Evolutionary conservation across 2,888 invertebrate genomes (phyloP).

Genomic region (Ornithoptera priamus): DNA sequence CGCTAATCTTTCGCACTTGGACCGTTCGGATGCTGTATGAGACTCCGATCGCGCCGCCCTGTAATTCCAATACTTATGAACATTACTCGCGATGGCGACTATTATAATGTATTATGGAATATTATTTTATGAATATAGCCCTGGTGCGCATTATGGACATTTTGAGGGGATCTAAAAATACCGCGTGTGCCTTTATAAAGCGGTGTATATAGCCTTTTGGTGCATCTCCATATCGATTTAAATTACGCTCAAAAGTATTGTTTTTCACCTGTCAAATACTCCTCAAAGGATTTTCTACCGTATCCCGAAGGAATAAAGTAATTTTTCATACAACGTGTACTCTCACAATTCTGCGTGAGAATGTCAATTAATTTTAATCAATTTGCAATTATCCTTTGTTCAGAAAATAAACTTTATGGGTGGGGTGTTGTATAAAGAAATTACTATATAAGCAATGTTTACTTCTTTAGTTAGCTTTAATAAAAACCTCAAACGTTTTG

Average conservation of each 20-base stretch:
- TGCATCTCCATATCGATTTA: constrained; percentile 34
- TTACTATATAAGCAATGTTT: too few relatives aligned
- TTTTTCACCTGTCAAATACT: constrained; percentile 27
- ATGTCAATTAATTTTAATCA: neutral
- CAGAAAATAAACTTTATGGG: too few relatives aligned
- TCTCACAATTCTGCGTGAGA: neutral
- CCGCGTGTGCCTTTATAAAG: constrained; percentile 49
- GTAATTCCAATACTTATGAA: constrained; percentile 78
- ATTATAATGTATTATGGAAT: constrained; percentile 80
- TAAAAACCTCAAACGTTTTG: too few relatives aligned
- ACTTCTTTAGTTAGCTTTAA: too few relatives aligned
- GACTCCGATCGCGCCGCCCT: constrained; percentile 69
- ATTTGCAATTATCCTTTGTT: neutral
- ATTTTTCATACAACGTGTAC: neutral
- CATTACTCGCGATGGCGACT: constrained; percentile 76
- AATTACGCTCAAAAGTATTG: constrained; percentile 2
- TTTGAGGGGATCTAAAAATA: constrained; percentile 68
- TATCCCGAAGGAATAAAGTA: neutral
- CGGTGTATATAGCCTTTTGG: constrained; percentile 30
- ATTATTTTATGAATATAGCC: constrained; percentile 74
- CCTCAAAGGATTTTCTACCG: constrained; percentile 2
- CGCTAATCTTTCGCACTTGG: constrained; percentile 35
- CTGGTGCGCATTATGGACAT: constrained; percentile 63
- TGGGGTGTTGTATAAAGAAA: too few relatives aligned
- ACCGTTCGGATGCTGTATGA: constrained; percentile 53